Conservation (phyloP, 2,888 invertebrate species). For the Drosophila diplacantha region DNA sequence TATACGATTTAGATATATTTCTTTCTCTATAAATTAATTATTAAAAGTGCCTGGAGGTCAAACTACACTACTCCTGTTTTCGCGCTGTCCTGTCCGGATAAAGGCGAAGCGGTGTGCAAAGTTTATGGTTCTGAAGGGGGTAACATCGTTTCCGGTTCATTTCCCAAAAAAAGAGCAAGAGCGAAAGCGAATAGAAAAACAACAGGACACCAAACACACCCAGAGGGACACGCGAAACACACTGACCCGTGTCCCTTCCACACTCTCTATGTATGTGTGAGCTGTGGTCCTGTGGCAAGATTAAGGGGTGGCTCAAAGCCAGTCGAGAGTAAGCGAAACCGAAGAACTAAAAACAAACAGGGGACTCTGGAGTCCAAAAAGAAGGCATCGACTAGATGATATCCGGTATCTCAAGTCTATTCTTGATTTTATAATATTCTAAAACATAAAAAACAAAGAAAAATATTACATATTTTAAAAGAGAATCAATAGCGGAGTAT, state of each 20-base stretch:
- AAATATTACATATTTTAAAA: not conserved
- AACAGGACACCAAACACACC: slow-evolving; percentile 27
- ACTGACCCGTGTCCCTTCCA: slow-evolving; percentile 56
- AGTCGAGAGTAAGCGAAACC: slow-evolving; percentile 35
- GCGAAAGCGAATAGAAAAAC: slow-evolving; percentile 15
- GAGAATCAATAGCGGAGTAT: not conserved
- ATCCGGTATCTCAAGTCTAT: not conserved
- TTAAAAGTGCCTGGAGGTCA: not conserved
- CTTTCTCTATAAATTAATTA: not conserved
- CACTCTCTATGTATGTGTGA: not conserved
- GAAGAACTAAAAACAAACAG: slow-evolving; percentile 30
- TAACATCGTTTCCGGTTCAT: slow-evolving; percentile 63
- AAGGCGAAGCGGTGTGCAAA: slow-evolving; percentile 6
- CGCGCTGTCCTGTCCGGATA: not conserved
- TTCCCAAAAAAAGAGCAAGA: slow-evolving; percentile 47
- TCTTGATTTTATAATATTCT: not conserved
- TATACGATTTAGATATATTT: not conserved
- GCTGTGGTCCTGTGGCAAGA: slow-evolving; percentile 6
- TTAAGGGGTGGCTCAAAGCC: slow-evolving; percentile 56
- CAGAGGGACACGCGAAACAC: slow-evolving; percentile 31
- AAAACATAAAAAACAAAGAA: not conserved
- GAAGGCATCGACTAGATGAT: not conserved
- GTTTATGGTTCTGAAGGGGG: slow-evolving; percentile 49
- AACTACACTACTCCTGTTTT: slow-evolving; percentile 1
- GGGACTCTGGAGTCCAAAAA: not conserved